Evolutionary conservation across 2,888 invertebrate species (phyloP).

Genomic region (Myopa tessellatipennis): DNA sequence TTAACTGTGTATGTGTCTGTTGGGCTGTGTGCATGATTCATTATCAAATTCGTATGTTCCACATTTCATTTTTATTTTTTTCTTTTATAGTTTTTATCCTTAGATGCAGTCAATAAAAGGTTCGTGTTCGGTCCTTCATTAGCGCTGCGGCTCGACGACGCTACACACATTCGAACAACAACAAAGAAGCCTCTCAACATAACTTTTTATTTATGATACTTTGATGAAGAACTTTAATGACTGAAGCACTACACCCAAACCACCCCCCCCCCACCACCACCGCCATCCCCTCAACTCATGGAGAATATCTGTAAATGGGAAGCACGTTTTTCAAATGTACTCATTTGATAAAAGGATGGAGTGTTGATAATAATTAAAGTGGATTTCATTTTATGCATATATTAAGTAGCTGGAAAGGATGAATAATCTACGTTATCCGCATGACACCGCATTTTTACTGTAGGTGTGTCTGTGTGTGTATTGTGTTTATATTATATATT

Average conservation of each 20-base stretch:
- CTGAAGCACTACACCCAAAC: too few relatives aligned
- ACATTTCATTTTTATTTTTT: slow-evolving; percentile 7
- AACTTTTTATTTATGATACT: slow-evolving; percentile 26
- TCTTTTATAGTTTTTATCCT: slow-evolving; percentile 10
- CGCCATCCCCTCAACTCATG: neutral
- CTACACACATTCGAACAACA: neutral
- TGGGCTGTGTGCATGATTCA: slow-evolving; percentile 26
- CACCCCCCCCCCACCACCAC: too few relatives aligned
- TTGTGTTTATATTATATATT: too few relatives aligned
- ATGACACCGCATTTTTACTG: too few relatives aligned
- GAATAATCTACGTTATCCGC: too few relatives aligned
- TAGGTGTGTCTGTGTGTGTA: too few relatives aligned
- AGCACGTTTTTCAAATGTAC: neutral
- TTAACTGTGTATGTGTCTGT: neutral
- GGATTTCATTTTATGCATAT: neutral
- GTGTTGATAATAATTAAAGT: neutral
- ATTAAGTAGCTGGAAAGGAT: neutral
- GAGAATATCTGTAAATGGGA: neutral
- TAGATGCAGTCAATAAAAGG: neutral
- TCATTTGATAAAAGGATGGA: neutral
- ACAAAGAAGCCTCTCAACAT: slow-evolving; percentile 20
- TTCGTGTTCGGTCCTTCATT: neutral
- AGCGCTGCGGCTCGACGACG: neutral
- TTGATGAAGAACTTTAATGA: slow-evolving; percentile 1
- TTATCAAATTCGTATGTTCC: slow-evolving; percentile 22